A percentile compares a stretch with the other conserved stretches of the same genome.
phyloP scores from a whole-genome alignment of 2,797 vertebrate genomes.

The Hypotaenidia philippensis region DNA sequence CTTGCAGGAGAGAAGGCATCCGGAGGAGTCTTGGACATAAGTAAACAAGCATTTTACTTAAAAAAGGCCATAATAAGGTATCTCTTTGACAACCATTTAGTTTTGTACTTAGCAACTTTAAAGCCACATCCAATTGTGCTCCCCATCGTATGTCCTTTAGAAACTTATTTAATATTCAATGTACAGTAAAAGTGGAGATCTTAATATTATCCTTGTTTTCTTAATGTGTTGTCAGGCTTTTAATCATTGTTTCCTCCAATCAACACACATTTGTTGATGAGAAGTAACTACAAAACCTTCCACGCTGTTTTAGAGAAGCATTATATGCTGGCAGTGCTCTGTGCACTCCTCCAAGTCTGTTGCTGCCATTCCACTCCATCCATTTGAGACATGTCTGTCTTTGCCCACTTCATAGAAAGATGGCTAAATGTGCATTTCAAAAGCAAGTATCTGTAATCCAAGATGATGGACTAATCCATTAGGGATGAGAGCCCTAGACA shows the following conservation, averaged over 20 bases:
- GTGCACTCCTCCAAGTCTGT: rapidly evolving
- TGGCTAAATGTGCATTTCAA: neutral
- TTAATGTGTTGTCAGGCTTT: neutral
- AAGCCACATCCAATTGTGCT: neutral
- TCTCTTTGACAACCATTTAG: neutral
- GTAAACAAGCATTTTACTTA: neutral
- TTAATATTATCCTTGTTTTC: neutral
- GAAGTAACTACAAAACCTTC: neutral
- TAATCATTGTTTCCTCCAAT: neutral
- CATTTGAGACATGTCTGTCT: neutral
- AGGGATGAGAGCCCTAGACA: neutral
- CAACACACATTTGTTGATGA: neutral
- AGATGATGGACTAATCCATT: neutral
- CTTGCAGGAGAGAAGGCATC: neutral
- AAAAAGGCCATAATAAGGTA: neutral
- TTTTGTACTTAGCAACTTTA: neutral
- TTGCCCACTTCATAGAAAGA: neutral
- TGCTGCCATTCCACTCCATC: neutral
- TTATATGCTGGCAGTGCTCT: neutral
- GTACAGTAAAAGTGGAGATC: neutral
- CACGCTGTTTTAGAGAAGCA: neutral
- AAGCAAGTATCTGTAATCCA: neutral
- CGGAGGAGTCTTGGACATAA: neutral
- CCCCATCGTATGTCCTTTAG: neutral
- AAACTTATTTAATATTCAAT: neutral